phyloP scores from a whole-genome alignment of 2,888 invertebrate species.

The Peribatodes rhomboidaria region DNA sequence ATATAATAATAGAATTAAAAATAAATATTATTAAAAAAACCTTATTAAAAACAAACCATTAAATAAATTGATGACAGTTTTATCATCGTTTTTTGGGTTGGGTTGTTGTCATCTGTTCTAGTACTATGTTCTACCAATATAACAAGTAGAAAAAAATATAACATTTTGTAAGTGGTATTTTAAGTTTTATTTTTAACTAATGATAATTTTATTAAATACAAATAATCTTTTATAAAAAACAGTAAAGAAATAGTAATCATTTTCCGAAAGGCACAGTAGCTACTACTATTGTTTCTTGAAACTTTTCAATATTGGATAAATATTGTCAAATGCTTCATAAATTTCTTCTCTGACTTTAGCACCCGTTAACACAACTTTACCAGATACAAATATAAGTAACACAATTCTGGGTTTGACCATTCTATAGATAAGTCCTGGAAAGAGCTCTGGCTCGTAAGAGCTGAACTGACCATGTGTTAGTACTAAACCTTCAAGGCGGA shows the following conservation, averaged over 20 bases:
- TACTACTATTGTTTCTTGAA: slow-evolving; percentile 96
- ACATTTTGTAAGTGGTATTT: too few species aligned
- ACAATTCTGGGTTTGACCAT: slow-evolving; percentile 99
- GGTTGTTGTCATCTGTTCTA: too few species aligned
- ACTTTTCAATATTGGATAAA: slow-evolving; percentile 98
- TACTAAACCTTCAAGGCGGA: slow-evolving; percentile 91
- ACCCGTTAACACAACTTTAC: slow-evolving; percentile 99
- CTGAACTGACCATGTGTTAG: slow-evolving; percentile 92
- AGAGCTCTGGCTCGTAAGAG: slow-evolving; percentile 98
- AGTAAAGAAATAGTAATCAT: not conserved
- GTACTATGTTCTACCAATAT: too few species aligned
- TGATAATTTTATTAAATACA: slow-evolving; percentile 12
- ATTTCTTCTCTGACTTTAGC: slow-evolving; percentile 98
- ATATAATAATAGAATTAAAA: too few species aligned
- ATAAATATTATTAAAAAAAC: too few species aligned
- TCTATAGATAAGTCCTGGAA: slow-evolving; percentile 99
- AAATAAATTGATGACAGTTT: too few species aligned
- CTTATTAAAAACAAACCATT: too few species aligned
- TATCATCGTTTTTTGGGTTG: too few species aligned
- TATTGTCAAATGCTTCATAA: slow-evolving; percentile 98
- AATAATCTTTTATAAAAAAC: slow-evolving; percentile 19
- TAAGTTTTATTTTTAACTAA: slow-evolving; percentile 15
- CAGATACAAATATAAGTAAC: slow-evolving; percentile 98
- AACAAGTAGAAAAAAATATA: too few species aligned
- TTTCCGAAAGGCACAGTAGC: not conserved